Evolutionary conservation across 2,888 invertebrate species (phyloP).

Genomic region (Caenorhabditis parvicauda): DNA sequence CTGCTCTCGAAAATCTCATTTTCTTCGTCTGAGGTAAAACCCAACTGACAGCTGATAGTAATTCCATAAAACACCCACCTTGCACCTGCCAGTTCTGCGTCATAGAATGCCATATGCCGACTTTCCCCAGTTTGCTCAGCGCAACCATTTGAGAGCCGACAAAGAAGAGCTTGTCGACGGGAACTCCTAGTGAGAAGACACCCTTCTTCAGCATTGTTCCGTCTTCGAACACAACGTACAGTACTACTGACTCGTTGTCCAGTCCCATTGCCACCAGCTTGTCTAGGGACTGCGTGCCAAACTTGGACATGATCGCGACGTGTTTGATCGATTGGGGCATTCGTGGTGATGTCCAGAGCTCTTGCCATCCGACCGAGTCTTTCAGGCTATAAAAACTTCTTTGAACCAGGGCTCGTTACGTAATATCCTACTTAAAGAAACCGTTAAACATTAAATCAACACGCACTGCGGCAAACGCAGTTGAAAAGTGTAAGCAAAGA

Average conservation of each 20-base stretch:
- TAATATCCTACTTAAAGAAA: no score
- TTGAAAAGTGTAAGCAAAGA: no score
- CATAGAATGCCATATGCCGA: conserved; percentile 99
- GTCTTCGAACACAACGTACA: conserved; percentile 71
- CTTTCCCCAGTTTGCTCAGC: conserved; percentile 83
- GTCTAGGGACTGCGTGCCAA: conserved; percentile 33
- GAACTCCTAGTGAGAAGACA: conserved; percentile 68
- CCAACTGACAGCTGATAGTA: no score
- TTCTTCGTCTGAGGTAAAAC: no score
- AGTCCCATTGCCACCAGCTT: conserved; percentile 55
- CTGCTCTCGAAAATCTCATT: no score
- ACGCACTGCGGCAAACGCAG: no score
- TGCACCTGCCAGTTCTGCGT: conserved; percentile 90
- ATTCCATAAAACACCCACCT: conserved; percentile 16
- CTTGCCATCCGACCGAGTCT: conserved; percentile 94
- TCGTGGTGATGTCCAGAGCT: conserved; percentile 87
- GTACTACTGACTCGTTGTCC: conserved; percentile 41
- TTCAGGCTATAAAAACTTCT: conserved; percentile 72
- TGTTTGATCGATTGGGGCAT: conserved; percentile 85
- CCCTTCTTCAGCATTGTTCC: conserved; percentile 60
- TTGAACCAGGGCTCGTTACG: no score
- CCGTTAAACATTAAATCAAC: no score
- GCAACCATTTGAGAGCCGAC: conserved; percentile 97
- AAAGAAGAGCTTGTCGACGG: conserved; percentile 92
- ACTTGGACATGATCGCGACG: conserved; percentile 79